These are phyloP conservation scores for Motacilla alba DNA, from an alignment of 2,113 vertebrate genomes.

Conservation along the genomic window DNA sequence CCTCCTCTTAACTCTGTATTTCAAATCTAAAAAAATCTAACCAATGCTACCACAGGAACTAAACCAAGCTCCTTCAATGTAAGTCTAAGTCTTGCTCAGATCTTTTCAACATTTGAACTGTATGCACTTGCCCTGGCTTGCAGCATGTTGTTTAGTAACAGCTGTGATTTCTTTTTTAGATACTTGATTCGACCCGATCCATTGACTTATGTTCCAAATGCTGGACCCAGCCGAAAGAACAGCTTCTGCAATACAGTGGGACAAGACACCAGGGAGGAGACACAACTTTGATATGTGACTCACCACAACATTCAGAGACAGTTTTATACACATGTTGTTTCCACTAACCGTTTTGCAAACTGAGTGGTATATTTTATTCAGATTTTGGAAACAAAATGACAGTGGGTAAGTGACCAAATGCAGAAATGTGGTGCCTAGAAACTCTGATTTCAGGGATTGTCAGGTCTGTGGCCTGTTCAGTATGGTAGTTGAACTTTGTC, in stretches of 20 bases:
- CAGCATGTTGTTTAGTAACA: neutral
- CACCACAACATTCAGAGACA: conserved; percentile 7
- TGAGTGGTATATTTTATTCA: neutral
- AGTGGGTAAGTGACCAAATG: conserved; percentile 27
- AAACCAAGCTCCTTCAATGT: neutral
- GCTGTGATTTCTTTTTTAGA: conserved; percentile 52
- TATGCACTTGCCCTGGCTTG: neutral
- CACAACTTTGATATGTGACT: conserved; percentile 73
- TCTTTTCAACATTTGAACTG: neutral
- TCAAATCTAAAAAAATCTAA: neutral
- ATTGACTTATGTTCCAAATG: conserved; percentile 76
- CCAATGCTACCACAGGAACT: neutral
- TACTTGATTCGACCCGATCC: conserved; percentile 84
- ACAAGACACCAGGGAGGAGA: conserved; percentile 77
- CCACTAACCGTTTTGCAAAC: conserved; percentile 37
- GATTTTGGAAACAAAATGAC: conserved; percentile 20
- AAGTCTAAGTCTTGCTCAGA: neutral
- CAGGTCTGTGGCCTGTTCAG: neutral
- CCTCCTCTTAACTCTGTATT: neutral
- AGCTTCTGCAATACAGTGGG: conserved; percentile 72
- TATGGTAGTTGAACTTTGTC: neutral
- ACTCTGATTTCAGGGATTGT: conserved; percentile 8
- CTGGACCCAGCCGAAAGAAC: conserved; percentile 68
- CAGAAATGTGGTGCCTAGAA: conserved; percentile 4
- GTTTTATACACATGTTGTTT: conserved; percentile 31